phyloP scores from a whole-genome alignment of 1,140 invertebrate species.

The Idris sp. region DNA sequence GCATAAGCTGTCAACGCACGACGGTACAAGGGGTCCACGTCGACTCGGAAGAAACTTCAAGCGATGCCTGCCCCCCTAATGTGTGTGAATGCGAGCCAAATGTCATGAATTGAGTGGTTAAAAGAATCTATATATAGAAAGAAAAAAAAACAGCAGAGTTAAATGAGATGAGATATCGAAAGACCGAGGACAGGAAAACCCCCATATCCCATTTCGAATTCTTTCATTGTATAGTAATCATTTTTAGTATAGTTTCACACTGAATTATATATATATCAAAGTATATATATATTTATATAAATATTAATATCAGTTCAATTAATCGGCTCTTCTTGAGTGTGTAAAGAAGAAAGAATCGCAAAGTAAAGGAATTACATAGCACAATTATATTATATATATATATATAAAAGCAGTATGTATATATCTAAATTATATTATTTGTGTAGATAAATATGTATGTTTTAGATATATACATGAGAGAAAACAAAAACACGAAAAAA shows the following conservation, averaged over 20 bases:
- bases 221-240: conserved; percentile 76
- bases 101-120: conserved; percentile 30
- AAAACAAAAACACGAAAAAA: conserved; percentile 41
- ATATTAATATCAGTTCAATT: conserved; percentile 63
- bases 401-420: conserved; percentile 27
- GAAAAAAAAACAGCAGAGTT: conserved; percentile 38
- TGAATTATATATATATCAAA: conserved; percentile 64
- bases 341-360: conserved; percentile 68
- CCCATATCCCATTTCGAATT: conserved; percentile 68
- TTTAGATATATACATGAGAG: conserved; percentile 28
- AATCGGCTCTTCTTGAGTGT: conserved; percentile 72
- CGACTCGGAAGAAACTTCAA: conserved; percentile 31
- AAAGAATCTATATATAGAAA: conserved; percentile 39
- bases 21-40: conserved; percentile 18
- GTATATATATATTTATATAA: conserved; percentile 58
- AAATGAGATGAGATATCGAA: conserved; percentile 39
- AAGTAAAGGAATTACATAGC: conserved; percentile 69
- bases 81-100: conserved; percentile 34
- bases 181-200: conserved; percentile 44
- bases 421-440: conserved; percentile 19
- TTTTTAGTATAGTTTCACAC: conserved; percentile 74
- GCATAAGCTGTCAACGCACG: conserved; percentile 5
- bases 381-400: conserved; percentile 61
- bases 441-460: conserved; percentile 27
- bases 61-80: conserved; percentile 25